Conservation (phyloP, 1,140 invertebrate species). For the Sycobia sp. region DNA sequence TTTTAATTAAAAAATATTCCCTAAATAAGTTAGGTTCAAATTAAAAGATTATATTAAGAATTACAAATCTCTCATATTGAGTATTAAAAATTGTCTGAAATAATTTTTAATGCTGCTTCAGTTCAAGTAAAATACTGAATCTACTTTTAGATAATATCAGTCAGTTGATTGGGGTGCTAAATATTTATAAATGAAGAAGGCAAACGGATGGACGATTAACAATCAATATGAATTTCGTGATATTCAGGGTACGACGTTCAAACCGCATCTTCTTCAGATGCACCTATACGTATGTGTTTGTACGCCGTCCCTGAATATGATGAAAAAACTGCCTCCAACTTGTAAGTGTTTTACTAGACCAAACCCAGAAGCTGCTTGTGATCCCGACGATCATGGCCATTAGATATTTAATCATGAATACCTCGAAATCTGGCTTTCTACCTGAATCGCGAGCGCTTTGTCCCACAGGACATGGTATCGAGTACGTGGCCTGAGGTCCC, state of each 20-base stretch:
- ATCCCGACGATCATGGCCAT: conserved; percentile 98
- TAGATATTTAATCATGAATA: conserved; percentile 95
- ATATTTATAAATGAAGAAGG: not conserved
- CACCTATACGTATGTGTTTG: conserved; percentile 73
- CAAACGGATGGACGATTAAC: conserved; percentile 21
- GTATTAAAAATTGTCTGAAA: too few species aligned
- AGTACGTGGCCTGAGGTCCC: conserved; percentile 64
- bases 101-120: too few species aligned
- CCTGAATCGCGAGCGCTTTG: conserved; percentile 65
- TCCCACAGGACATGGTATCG: conserved; percentile 75
- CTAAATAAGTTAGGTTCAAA: too few species aligned
- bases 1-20: too few species aligned
- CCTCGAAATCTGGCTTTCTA: conserved; percentile 74
- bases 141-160: too few species aligned
- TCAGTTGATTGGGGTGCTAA: not conserved
- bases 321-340: conserved; percentile 91
- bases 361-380: conserved; percentile 96
- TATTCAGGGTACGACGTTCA: not conserved
- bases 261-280: conserved; percentile 8
- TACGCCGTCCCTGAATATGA: conserved; percentile 70
- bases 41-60: too few species aligned
- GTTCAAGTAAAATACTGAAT: too few species aligned
- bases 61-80: too few species aligned
- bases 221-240: conserved; percentile 20
- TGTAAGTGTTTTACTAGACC: conserved; percentile 94